Percentiles rank a stretch among this genome's conserved stretches.
Conservation (phyloP, 2,797 vertebrate species). For the Cyclopterus lumpus region DNA sequence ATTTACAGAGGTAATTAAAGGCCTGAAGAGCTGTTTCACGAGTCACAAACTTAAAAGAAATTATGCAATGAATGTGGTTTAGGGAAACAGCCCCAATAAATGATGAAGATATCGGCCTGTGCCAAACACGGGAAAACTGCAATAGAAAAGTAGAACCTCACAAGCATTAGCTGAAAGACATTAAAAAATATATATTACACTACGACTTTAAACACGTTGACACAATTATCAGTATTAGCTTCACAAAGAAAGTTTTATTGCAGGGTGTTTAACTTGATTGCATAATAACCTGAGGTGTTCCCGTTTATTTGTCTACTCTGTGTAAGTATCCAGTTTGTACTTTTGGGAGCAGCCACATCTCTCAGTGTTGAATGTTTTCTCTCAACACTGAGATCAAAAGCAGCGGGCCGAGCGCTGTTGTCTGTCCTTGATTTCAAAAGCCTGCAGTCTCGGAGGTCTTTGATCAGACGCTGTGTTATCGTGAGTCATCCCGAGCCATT, state of each 20-base stretch:
- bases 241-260: not conserved
- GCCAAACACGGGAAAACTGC: constrained; percentile 36
- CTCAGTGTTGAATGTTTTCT: constrained; percentile 18
- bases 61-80: constrained; percentile 9
- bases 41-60: constrained; percentile 3
- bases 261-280: not conserved
- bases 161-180: not conserved
- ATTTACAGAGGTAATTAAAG: not conserved
- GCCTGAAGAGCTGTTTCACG: not conserved
- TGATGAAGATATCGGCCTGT: not conserved
- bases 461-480: constrained; percentile 19
- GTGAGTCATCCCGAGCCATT: not conserved
- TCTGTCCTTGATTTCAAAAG: constrained; percentile 23
- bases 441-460: constrained; percentile 7
- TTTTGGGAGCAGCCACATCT: constrained; percentile 11
- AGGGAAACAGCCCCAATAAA: constrained; percentile 35
- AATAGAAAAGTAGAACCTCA: constrained; percentile 11
- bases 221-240: not conserved
- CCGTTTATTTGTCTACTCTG: constrained; percentile 10
- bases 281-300: constrained; percentile 5
- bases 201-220: not conserved
- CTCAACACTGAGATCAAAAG: constrained; percentile 16
- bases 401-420: not conserved
- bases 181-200: not conserved
- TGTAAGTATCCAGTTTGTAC: constrained; percentile 17